Base-by-base conservation (phyloP, 2,797 vertebrate species). In the Typhlichthys eigenmanni region DNA sequence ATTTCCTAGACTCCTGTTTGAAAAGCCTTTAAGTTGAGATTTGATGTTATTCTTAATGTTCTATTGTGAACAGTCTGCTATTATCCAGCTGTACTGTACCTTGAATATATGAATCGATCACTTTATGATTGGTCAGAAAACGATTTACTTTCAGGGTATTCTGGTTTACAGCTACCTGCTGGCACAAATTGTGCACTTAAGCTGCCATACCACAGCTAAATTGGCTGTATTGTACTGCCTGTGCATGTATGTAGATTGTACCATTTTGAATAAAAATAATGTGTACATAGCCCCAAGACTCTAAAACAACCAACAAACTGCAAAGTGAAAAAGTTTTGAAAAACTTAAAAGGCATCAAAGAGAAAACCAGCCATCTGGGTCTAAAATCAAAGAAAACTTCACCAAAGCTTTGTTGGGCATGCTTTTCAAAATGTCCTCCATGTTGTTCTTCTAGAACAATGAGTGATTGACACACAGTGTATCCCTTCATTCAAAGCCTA, bases 1-100 rank as follows among this genome's bases (percentile, higher is more conserved):
- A 90, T 92, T 89, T 88, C 62, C 71, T 62, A 79, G 78, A 87
- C 84, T 91, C 88, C 83, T 74, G 68, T 90, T 89, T 85, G 81
- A 92, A 91, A 91, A 76, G 82, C 82, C 79, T 83, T 82, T 79
- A 84, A 84, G 72, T 86, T 86, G 65, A 83, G 70, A 80, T 83
- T 79, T 78, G 66, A 74, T 74, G 78, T 82, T 79, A 49, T 58
- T 70, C 55, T 75, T 74, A 50, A 76, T 75, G 78, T 81, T 76
- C 68, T 75, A 64, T 59, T 48, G 19, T 53, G 12, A 66, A 71
- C 73, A 67, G 66, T 56, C 61, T 66, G 72, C 60, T 38, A 50
- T 46, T 54, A 55, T 71, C 53, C 59, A 50, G 49, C 59, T 53
- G 4, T 51, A 43, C 24, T 58, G 54, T 64, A 11, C 47, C 19